These are phyloP conservation scores for Tylochromis polylepis DNA, from an alignment of 2,113 vertebrate genomes.

Conservation along the genomic window DNA sequence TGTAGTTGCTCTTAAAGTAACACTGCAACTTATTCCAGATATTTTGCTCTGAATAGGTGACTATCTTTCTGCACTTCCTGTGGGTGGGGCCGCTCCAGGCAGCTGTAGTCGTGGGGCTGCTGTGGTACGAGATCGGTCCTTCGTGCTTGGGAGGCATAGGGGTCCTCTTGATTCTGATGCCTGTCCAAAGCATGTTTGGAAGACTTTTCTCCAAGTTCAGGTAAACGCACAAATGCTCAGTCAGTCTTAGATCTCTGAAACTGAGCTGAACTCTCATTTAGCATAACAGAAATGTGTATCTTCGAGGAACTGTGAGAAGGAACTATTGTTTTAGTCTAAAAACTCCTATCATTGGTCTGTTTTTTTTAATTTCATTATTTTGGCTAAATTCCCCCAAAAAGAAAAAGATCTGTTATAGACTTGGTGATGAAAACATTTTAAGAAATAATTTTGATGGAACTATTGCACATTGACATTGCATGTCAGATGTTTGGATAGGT, in stretches of 20 bases:
- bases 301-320: background rate
- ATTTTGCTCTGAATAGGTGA: conserved; percentile 72
- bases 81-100: conserved; percentile 92
- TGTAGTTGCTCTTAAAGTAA: background rate
- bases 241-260: background rate
- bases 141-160: conserved; percentile 90
- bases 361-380: background rate
- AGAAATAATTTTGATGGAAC: background rate
- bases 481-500: background rate
- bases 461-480: background rate
- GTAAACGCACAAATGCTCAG: conserved; percentile 58
- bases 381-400: background rate
- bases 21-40: background rate
- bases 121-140: conserved; percentile 90
- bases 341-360: background rate
- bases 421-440: background rate
- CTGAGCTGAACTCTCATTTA: background rate
- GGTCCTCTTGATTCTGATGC: conserved; percentile 87
- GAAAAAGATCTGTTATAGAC: background rate
- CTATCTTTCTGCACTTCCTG: conserved; percentile 89
- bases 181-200: conserved; percentile 84
- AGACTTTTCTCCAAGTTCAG: conserved; percentile 87
- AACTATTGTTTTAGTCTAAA: background rate
- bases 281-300: background rate
- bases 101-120: conserved; percentile 78